Evolutionary conservation across 2,113 vertebrate species (phyloP).

Genomic region (Colius striatus): DNA sequence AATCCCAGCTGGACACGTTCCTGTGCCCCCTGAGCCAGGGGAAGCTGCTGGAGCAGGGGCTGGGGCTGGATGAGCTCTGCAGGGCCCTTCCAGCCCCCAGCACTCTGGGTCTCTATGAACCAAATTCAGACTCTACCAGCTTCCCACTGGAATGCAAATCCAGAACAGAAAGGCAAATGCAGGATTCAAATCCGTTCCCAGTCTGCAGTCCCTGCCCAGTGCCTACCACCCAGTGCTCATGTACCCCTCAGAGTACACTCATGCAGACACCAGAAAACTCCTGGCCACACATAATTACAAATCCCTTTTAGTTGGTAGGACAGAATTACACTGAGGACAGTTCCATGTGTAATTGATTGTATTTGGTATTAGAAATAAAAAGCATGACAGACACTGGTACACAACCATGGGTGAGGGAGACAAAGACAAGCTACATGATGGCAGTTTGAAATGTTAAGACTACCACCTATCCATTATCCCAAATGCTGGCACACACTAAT

Average conservation of each 20-base stretch:
- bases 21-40: no score
- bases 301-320: neutral
- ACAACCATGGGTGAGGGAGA: accelerated
- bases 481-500: accelerated
- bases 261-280: neutral
- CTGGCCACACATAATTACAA: neutral
- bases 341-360: neutral
- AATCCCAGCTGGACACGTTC: no score
- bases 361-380: neutral
- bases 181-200: neutral
- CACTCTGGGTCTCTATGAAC: no score
- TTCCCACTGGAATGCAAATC: neutral
- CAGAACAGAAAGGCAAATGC: neutral
- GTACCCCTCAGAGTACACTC: accelerated
- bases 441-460: neutral
- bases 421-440: accelerated
- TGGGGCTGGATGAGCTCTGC: no score
- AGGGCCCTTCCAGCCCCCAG: no score
- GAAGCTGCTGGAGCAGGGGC: no score
- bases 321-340: neutral
- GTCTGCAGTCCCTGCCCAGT: neutral
- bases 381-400: neutral
- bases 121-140: neutral
- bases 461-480: accelerated
- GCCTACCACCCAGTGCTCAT: neutral